Base-by-base conservation (phyloP, 2,888 invertebrate species). In the Caenorhabditis macrosperma region DNA sequence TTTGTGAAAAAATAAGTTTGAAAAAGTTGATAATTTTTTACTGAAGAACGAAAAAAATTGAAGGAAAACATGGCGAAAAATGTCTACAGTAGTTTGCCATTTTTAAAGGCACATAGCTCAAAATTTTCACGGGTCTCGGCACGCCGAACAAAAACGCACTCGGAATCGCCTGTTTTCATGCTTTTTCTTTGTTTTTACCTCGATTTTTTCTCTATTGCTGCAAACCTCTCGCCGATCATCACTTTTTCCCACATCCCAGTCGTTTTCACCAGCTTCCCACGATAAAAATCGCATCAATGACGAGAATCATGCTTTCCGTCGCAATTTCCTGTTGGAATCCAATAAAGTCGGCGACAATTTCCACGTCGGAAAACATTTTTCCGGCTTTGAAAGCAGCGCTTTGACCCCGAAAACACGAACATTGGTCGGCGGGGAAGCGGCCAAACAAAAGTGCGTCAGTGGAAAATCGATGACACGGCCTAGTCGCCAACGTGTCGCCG, bases 231-330 rank as follows among this genome's bases (percentile, higher is more conserved):
- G 63, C 35, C 55, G 61, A 68, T 61, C 68, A 48, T 55, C 41
- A 67, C 63, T 79, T 68, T 78, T 74, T 68, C n/a, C 54, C n/a
- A 15, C 46, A 17, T 55, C 67, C 76, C 22, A 67, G 59, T 10
- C 28, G 59, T 76, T 33, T 33, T 33, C 33, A 7, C 67, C 72
- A 44, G 60, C 10, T 54, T 54, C 17, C n/a, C 30, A 26, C 3
- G 15, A 30, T n/a, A 17, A 54, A 54, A 54, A 28, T 6, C 30
- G 0, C 26, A 12, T 4, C 9, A 54, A 54, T 33, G 33, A 9
- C 33, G 33, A 33, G n/a, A n/a, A n/a, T n/a, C n/a, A 33, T 33
- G 33, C 33, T 7, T n/a, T n/a, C n/a, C n/a, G n/a, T n/a, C 33
- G 9, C 33, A 33, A 33, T 33, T 9, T 33, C 33, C 33, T 9